Conservation (phyloP, 2,888 invertebrate genomes). For the Zaprionus obscuricornis region DNA sequence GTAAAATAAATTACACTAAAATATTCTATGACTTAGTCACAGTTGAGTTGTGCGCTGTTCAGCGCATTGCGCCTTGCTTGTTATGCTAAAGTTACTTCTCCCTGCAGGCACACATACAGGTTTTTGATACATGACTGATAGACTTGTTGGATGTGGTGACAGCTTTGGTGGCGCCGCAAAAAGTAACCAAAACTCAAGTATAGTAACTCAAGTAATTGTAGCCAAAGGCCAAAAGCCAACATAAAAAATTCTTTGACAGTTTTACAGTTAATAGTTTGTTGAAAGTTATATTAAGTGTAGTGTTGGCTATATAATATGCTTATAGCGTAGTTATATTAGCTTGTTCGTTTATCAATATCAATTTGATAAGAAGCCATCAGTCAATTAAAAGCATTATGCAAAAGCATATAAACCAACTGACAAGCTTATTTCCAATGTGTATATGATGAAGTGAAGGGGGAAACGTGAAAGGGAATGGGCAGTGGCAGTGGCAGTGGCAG, state of each 20-base stretch:
- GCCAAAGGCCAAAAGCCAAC: constrained; percentile 1
- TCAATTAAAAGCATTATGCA: constrained; percentile 69
- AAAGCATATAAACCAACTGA: constrained; percentile 46
- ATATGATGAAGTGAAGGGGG: background rate
- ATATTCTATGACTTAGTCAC: constrained; percentile 18
- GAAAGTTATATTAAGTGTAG: constrained; percentile 19
- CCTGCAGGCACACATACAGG: constrained; percentile 2
- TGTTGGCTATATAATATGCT: too few relatives aligned
- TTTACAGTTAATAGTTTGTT: constrained; percentile 1
- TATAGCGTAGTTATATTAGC: constrained; percentile 3
- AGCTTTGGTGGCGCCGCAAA: constrained; percentile 53
- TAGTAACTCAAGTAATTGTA: constrained; percentile 17
- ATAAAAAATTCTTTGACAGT: too few relatives aligned
- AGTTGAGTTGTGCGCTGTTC: too few relatives aligned
- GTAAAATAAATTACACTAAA: background rate
- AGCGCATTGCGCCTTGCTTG: constrained; percentile 7
- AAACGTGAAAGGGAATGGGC: background rate
- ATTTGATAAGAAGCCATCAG: constrained; percentile 62
- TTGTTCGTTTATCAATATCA: constrained; percentile 42
- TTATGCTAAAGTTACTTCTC: background rate
- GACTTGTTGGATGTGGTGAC: constrained; percentile 80
- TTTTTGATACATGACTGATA: constrained; percentile 79
- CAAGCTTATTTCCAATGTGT: constrained; percentile 16
- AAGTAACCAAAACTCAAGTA: constrained; percentile 32
- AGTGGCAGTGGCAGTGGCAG: background rate